These are phyloP conservation scores for Iselma pallidipennis DNA, from an alignment of 2,888 invertebrate genomes.

Conservation along the genomic window DNA sequence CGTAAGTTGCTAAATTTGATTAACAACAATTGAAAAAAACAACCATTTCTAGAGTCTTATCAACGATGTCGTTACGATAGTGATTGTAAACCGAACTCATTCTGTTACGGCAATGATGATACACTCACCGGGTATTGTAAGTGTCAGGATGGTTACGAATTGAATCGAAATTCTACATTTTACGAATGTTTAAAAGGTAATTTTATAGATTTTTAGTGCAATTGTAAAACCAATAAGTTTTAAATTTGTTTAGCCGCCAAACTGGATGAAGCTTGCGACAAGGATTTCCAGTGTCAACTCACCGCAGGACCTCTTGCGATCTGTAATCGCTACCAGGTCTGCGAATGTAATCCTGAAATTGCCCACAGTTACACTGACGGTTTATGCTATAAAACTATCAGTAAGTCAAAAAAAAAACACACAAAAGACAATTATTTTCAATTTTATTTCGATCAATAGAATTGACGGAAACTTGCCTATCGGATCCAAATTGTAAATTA, in stretches of 20 bases:
- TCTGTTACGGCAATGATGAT: constrained; percentile 48
- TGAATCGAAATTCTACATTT: constrained; percentile 50
- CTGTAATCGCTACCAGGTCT: constrained; percentile 39
- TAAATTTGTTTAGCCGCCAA: constrained; percentile 36
- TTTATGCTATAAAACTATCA: constrained; percentile 43
- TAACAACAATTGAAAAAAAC: neutral
- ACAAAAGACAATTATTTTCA: neutral
- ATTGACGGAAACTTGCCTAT: constrained; percentile 44
- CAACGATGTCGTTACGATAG: constrained; percentile 41
- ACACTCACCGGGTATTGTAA: constrained; percentile 48
- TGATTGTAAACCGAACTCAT: constrained; percentile 48
- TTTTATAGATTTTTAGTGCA: constrained; percentile 18
- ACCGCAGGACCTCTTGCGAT: constrained; percentile 39
- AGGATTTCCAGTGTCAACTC: constrained; percentile 47
- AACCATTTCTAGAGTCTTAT: constrained; percentile 32
- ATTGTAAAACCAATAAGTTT: neutral
- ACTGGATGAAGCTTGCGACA: constrained; percentile 43
- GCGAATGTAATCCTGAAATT: constrained; percentile 39
- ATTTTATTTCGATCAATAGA: constrained; percentile 39
- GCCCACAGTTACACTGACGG: constrained; percentile 42
- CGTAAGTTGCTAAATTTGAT: constrained; percentile 15
- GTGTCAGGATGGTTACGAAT: constrained; percentile 53
- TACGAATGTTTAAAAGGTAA: constrained; percentile 54
- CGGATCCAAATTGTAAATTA: constrained; percentile 45
- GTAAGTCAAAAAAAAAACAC: constrained; percentile 36